Evolutionary conservation across 1,140 invertebrate genomes (phyloP).

Genomic region (Anadara kagoshimensis): DNA sequence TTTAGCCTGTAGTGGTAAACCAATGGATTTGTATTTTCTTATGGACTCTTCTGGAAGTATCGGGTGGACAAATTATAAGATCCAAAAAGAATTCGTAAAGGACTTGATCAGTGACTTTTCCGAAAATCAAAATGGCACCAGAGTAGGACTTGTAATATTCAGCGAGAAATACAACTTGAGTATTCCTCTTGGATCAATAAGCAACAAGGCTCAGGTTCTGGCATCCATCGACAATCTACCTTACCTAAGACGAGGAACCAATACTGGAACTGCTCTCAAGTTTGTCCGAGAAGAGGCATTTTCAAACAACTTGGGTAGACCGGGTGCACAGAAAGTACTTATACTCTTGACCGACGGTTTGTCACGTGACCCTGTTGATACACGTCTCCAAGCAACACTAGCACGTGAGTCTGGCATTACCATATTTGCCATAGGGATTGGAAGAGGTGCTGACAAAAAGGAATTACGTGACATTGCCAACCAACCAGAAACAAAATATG

Average conservation of each 20-base stretch:
- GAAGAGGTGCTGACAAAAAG: slow-evolving; percentile 23
- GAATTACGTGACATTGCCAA: slow-evolving; percentile 55
- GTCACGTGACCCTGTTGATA: slow-evolving; percentile 35
- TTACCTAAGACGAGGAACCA: slow-evolving; percentile 48
- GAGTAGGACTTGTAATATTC: slow-evolving; percentile 52
- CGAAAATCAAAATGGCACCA: slow-evolving; percentile 28
- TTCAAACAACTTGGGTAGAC: slow-evolving; percentile 38
- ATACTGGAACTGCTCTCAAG: slow-evolving; percentile 48
- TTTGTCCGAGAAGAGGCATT: slow-evolving; percentile 41
- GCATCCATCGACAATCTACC: slow-evolving; percentile 36
- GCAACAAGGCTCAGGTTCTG: slow-evolving; percentile 10
- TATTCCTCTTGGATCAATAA: slow-evolving; percentile 43
- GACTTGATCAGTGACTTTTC: slow-evolving; percentile 46
- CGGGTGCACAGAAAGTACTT: slow-evolving; percentile 37
- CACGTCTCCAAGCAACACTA: slow-evolving; percentile 1
- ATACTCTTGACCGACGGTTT: slow-evolving; percentile 64
- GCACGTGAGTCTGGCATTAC: slow-evolving; percentile 23
- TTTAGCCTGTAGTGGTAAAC: slow-evolving; percentile 29
- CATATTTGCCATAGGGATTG: slow-evolving; percentile 61
- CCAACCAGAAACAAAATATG: slow-evolving; percentile 34
- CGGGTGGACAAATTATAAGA: slow-evolving; percentile 49
- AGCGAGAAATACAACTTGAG: slow-evolving; percentile 32
- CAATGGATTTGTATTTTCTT: slow-evolving; percentile 59
- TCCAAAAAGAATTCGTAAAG: slow-evolving; percentile 54
- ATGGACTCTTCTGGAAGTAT: slow-evolving; percentile 62